phyloP scores from a whole-genome alignment of 2,888 invertebrate species.

The Nephrotoma guestfalica region DNA sequence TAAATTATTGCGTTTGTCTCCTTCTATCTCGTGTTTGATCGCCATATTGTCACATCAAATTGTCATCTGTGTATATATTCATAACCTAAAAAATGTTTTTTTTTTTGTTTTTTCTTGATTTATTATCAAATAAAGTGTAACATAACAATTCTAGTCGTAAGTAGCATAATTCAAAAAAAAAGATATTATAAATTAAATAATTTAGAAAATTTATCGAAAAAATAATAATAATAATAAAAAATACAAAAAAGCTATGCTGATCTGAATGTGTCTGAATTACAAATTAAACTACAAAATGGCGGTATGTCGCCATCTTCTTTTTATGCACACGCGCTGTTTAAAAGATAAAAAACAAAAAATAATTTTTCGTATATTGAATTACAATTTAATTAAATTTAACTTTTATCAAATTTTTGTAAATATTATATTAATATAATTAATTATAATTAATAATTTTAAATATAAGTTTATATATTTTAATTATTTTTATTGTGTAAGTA shows the following conservation, averaged over 20 bases:
- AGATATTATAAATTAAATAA: background rate
- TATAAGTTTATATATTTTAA: background rate
- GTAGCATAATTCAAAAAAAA: background rate
- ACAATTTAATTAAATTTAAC: background rate
- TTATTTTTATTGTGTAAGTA: background rate
- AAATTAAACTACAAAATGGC: background rate
- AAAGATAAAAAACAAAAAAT: background rate
- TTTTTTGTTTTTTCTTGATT: background rate
- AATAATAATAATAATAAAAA: background rate
- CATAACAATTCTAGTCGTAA: background rate
- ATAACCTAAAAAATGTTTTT: background rate
- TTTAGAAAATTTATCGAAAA: background rate
- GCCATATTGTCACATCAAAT: background rate
- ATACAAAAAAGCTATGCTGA: background rate
- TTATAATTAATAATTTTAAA: background rate
- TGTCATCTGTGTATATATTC: background rate
- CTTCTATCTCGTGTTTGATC: background rate
- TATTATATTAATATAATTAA: background rate
- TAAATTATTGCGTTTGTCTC: background rate
- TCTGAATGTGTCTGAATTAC: background rate
- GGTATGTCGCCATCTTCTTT: background rate
- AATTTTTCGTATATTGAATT: background rate
- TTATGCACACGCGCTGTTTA: background rate
- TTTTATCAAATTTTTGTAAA: background rate
- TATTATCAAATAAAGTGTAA: background rate